Base-by-base conservation (phyloP, 1,140 invertebrate species). In the Drosophila insularis region DNA sequence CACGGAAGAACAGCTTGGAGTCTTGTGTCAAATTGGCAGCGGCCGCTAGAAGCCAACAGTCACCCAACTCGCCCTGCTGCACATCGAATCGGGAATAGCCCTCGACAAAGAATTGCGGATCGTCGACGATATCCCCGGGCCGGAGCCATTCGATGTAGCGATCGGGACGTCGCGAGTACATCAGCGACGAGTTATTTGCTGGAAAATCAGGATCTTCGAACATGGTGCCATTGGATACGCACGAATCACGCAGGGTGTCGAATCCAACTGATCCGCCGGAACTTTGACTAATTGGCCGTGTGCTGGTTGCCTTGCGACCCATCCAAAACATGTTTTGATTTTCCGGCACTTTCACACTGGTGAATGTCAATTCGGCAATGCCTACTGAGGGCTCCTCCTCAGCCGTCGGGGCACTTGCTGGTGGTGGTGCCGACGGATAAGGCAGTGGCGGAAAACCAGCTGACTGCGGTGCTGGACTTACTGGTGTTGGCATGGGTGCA, bases 11-110 rank as follows among this genome's bases (percentile, higher is more conserved):
- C 54, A 99, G 92, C 82, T 95, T 94, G 54, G 95, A 93, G 90
- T 98, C 96, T 74, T 99, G 94, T 0, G 98, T 99, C 6, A 99
- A 93, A 93, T 99, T 99, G 4, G 98, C 98, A 0, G 98, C 95
- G 31, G 98, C 98, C 4, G 98, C 98, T 65, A 99, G 92, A 0
- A 99, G 93, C 98, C 98, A 99, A 91, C 98, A 99, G 90, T 99
- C 98, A 46, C 98, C 98, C 0, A 99, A 93, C 93, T 99, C 98
- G 68, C 98, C 98, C 92, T 99, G 98, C 78, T 98, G 97, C 0
- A 99, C 97, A 93, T 99, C 98, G 93, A 99, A 99, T 72, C 98
- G 94, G 21, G 97, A 97, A 90, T 97, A 98, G 10, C 98, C 98
- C 85, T 98, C 98, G 2, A 98, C 96, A 90, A 99, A 98, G 40